A percentile compares a stretch with the other conserved stretches of the same genome.
Evolutionary conservation across 2,888 invertebrate genomes (phyloP).

Genomic region (Thalpophila matura): DNA sequence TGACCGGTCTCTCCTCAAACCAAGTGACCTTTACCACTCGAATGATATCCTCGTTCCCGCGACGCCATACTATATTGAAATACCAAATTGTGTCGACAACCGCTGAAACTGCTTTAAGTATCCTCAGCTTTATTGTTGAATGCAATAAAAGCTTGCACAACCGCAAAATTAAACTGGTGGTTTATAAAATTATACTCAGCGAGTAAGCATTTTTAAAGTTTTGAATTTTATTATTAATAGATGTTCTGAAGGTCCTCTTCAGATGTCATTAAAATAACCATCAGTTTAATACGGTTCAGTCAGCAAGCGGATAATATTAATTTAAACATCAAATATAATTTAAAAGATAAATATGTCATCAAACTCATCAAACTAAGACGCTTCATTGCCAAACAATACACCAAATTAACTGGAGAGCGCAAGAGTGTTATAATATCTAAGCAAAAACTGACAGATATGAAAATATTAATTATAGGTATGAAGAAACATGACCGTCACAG

Average conservation of each 20-base stretch:
- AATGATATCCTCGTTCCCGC: constrained; percentile 88
- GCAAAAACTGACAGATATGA: constrained; percentile 63
- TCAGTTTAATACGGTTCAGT: constrained; percentile 6
- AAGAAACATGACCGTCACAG: constrained; percentile 64
- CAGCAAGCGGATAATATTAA: constrained; percentile 7
- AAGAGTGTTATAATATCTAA: constrained; percentile 58
- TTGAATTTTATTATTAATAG: constrained; percentile 43
- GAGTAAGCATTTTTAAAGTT: constrained; percentile 36
- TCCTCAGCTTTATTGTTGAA: constrained; percentile 49
- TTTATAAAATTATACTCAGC: constrained; percentile 28
- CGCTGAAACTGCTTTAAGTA: constrained; percentile 55
- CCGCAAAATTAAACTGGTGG: constrained; percentile 46
- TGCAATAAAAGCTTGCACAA: constrained; percentile 26
- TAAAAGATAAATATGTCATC: constrained; percentile 43
- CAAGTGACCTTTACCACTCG: constrained; percentile 87
- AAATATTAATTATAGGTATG: constrained; percentile 64
- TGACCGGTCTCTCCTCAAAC: constrained; percentile 89
- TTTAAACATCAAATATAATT: constrained; percentile 17
- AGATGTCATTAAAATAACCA: constrained; percentile 33
- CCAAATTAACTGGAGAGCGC: constrained; percentile 50
- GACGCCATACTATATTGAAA: constrained; percentile 77
- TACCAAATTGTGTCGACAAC: constrained; percentile 72
- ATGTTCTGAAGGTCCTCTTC: constrained; percentile 25
- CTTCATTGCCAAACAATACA: constrained; percentile 49
- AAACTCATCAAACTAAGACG: constrained; percentile 35